These are phyloP conservation scores for Ianthella basta DNA, from an alignment of 37 sponge, comb jelly and placozoan species.

Conservation along the genomic window DNA sequence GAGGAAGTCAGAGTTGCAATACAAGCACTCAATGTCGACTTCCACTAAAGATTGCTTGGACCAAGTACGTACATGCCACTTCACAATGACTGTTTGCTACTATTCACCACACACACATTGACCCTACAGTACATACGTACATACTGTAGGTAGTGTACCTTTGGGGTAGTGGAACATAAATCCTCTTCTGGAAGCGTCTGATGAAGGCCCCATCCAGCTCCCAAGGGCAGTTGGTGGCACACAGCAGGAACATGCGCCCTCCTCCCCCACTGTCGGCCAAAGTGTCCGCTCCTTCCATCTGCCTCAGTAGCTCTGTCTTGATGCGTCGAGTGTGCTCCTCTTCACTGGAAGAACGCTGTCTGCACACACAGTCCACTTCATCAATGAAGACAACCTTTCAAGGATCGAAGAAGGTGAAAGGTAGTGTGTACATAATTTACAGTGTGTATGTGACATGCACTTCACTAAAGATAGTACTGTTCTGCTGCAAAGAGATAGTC, in stretches of 20 bases:
- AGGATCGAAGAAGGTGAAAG: background rate
- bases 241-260: constrained; percentile 70
- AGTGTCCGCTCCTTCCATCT: constrained; percentile 80
- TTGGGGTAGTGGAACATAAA: constrained; percentile 47
- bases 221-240: constrained; percentile 95
- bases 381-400: constrained; percentile 80
- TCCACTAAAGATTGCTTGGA: background rate
- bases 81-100: too few relatives aligned
- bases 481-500: too few relatives aligned
- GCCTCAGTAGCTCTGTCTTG: constrained; percentile 86
- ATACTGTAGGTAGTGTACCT: too few relatives aligned
- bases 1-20: too few relatives aligned
- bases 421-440: too few relatives aligned
- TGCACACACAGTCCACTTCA: constrained; percentile 92
- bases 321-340: constrained; percentile 89
- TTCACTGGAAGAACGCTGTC: constrained; percentile 68
- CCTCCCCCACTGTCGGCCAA: background rate
- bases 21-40: background rate
- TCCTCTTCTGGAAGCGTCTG: constrained; percentile 69
- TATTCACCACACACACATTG: background rate
- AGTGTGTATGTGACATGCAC: too few relatives aligned
- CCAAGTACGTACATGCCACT: background rate
- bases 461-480: too few relatives aligned
- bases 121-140: background rate
- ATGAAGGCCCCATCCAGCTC: constrained; percentile 89